Base-by-base conservation (phyloP, 37 sponge, comb jelly and placozoan genomes). In the Diacarnus erythraeanus region DNA sequence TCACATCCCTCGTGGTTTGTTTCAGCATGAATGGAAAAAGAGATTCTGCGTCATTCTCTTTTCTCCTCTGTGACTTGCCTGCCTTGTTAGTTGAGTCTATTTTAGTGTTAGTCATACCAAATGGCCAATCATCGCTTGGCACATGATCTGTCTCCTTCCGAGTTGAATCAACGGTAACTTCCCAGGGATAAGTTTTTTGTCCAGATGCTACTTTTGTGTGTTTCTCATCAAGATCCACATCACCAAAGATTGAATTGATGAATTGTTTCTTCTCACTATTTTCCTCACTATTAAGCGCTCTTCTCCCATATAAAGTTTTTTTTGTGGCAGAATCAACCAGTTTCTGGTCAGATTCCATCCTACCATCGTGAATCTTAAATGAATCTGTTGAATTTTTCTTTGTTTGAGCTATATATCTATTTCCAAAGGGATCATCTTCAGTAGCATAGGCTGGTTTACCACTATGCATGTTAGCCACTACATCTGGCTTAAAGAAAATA, bases 401-500 rank as follows among this genome's bases (percentile, higher is more conserved):
- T 44, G 38, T 36, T 21, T 4, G 33, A 38, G 34, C 5, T 21
- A 17, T 47, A 27, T 35, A 40, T 30, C 70, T 67, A n/a, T 40
- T 70, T 0, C 88, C 92, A 78, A 83, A 91, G 40, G 87, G 88
- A 65, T 94, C 91, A 34, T 90, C 80, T 6, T 75, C 81, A 38
- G 80, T 86, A 5, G 91, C 80, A 43, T 79, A 42, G 10, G 95
- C 91, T 40, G 95, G 95, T 57, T 64, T 71, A 2, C 95, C 95
- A 8, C 63, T 42, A 57, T 94, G 86, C 86, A 94, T 68, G 71
- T 94, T 94, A 72, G 91, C 86, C 2, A 90, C 63, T 35, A 38
- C 40, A 10, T 64, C 75, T 26, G 41, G 76, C 75, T 57, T 66
- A 2, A 64, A 75, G 0, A 54, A 21, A n/a, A n/a, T n/a, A n/a